Conservation (phyloP, 2,113 vertebrate species). For the Danionella cerebrum region DNA sequence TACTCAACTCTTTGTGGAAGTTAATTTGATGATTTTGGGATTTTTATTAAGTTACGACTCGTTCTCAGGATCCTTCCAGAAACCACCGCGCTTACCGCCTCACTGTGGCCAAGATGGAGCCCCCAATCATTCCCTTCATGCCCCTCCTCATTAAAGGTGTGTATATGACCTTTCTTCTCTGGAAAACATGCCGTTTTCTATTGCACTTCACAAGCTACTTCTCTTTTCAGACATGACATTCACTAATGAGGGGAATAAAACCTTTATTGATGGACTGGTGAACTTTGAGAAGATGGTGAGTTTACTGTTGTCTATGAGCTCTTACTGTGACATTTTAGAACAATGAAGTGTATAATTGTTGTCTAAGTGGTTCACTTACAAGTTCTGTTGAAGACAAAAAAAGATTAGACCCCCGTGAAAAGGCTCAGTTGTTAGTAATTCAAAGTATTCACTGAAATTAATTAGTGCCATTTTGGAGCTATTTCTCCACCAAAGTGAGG, state of each 20-base stretch:
- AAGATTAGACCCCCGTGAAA: too few species aligned
- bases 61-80: conserved; percentile 85
- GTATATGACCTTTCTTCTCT: not conserved
- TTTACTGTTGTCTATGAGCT: not conserved
- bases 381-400: too few species aligned
- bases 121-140: conserved; percentile 96
- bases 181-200: too few species aligned
- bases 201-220: not conserved
- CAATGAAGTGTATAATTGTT: too few species aligned
- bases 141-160: conserved; percentile 97
- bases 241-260: conserved; percentile 97
- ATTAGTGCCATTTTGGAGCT: too few species aligned
- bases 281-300: conserved; percentile 99
- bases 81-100: conserved; percentile 92
- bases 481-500: too few species aligned
- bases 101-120: conserved; percentile 91
- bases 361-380: too few species aligned
- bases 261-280: conserved; percentile 86
- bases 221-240: conserved; percentile 88
- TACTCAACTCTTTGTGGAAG: not conserved
- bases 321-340: not conserved
- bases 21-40: not conserved
- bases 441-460: too few species aligned
- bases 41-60: not conserved
- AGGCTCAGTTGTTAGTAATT: too few species aligned